Conservation (phyloP, 2,113 vertebrate genomes). For the Brienomyrus brachyistius region DNA sequence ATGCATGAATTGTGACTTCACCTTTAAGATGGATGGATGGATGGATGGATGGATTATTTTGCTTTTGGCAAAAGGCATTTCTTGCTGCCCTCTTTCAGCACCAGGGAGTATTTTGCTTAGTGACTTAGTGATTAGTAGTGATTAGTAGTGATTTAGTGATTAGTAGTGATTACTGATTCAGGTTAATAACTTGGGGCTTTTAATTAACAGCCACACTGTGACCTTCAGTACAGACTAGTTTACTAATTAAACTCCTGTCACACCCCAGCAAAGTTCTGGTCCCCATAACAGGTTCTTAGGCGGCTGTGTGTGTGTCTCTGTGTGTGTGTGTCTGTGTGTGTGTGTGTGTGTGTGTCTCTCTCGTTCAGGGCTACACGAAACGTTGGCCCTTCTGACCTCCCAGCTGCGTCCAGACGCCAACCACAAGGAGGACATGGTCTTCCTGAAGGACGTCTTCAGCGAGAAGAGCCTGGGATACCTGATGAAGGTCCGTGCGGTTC, state of each 20-base stretch:
- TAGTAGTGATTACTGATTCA: too few relatives aligned
- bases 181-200: too few relatives aligned
- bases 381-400: constrained; percentile 85
- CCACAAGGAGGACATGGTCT: constrained; percentile 91
- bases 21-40: too few relatives aligned
- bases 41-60: too few relatives aligned
- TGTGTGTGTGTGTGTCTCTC: background rate
- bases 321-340: background rate
- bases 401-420: constrained; percentile 87
- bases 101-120: too few relatives aligned
- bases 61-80: background rate
- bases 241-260: background rate
- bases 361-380: constrained; percentile 80
- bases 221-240: too few relatives aligned
- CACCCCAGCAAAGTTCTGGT: background rate
- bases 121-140: too few relatives aligned
- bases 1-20: background rate
- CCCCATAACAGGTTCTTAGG: background rate
- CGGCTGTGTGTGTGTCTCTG: background rate
- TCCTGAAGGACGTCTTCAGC: constrained; percentile 87
- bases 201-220: too few relatives aligned
- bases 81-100: background rate
- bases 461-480: constrained; percentile 84
- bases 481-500: constrained; percentile 73
- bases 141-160: too few relatives aligned